phyloP scores from a whole-genome alignment of 2,888 invertebrate genomes.

The Zaprionus bogoriensis region DNA sequence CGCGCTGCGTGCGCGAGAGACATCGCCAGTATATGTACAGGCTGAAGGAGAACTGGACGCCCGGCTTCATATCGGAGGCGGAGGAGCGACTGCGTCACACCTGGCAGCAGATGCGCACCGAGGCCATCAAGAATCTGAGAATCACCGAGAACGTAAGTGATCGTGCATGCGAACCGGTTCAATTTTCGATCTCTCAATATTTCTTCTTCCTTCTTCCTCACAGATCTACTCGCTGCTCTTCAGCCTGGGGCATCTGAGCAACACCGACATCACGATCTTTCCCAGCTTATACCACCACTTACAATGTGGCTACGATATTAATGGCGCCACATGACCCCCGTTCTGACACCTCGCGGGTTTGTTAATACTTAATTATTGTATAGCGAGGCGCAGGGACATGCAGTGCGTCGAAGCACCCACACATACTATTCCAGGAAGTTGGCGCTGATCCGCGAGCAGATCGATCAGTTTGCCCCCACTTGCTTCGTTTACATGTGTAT shows the following conservation, averaged over 20 bases:
- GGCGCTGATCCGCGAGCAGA: neutral
- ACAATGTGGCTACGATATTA: constrained; percentile 62
- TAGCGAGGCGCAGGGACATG: no score
- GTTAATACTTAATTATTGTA: no score
- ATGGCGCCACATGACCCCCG: constrained; percentile 19
- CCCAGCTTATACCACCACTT: constrained; percentile 74
- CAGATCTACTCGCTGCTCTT: constrained; percentile 79
- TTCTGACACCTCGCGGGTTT: neutral
- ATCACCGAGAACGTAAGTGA: constrained; percentile 74
- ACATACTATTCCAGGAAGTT: neutral
- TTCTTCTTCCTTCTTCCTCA: no score
- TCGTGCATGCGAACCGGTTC: neutral
- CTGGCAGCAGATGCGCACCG: constrained; percentile 73
- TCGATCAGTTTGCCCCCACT: neutral
- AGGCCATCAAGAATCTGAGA: constrained; percentile 66
- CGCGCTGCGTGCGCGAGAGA: constrained; percentile 83
- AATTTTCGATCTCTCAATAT: neutral
- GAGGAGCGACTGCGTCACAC: constrained; percentile 87
- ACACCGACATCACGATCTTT: constrained; percentile 79
- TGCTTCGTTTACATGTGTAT: neutral
- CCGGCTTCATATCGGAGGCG: constrained; percentile 81
- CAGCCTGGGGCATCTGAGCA: constrained; percentile 72
- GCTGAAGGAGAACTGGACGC: constrained; percentile 74
- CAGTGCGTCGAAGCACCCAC: neutral
- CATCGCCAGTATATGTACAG: constrained; percentile 58